Conservation (phyloP, 2,797 vertebrate genomes). For the Hippopotamyrus pictus region DNA sequence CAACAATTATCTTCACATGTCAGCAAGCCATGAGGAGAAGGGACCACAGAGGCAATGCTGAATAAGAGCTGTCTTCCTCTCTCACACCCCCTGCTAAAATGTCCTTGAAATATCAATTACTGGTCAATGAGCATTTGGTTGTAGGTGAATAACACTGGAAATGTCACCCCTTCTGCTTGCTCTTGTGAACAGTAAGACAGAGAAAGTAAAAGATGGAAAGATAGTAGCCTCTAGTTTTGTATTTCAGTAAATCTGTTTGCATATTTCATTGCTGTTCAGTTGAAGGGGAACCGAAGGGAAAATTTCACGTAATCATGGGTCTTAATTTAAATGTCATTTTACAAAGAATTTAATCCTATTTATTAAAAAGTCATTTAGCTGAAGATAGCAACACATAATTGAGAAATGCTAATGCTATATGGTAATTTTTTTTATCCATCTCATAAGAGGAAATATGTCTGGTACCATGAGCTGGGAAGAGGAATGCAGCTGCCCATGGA, state of each 20-base stretch:
- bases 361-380: not conserved
- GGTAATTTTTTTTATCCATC: not conserved
- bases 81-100: not conserved
- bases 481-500: not conserved
- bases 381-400: not conserved
- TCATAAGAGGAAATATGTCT: not conserved
- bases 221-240: not conserved
- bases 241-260: not conserved
- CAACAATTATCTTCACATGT: not conserved
- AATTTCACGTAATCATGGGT: not conserved
- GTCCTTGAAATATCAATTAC: not conserved
- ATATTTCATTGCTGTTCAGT: not conserved
- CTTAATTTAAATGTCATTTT: constrained; percentile 4
- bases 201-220: not conserved
- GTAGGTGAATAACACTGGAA: not conserved
- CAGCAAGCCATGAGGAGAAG: not conserved
- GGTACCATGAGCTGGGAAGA: not conserved
- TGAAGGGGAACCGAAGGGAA: not conserved
- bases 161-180: not conserved
- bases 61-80: not conserved
- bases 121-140: not conserved
- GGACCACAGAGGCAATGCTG: too few relatives aligned
- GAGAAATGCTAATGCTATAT: not conserved
- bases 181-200: not conserved
- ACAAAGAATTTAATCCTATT: not conserved